These are phyloP conservation scores for Plestiodon gilberti DNA, from an alignment of 2,113 vertebrate species.

Conservation along the genomic window DNA sequence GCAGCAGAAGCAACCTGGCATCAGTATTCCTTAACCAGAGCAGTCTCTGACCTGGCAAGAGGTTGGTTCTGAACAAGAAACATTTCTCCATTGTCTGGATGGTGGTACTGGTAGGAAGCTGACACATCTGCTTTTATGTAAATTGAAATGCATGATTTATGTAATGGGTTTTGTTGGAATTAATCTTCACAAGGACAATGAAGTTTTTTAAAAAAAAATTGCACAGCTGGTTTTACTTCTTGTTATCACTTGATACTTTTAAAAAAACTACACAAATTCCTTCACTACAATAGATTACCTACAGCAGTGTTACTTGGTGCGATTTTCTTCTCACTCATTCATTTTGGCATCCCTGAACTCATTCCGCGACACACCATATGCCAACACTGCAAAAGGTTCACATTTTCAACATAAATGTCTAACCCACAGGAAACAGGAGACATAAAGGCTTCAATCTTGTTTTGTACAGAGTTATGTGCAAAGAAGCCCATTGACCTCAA, in stretches of 20 bases:
- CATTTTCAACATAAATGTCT: background rate
- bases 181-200: slow-evolving; percentile 64
- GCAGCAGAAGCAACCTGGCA: background rate
- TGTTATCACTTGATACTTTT: slow-evolving; percentile 60
- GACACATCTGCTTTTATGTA: slow-evolving; percentile 65
- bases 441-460: background rate
- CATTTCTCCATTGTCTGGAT: slow-evolving; percentile 42
- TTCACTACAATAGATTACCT: slow-evolving; percentile 62
- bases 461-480: background rate
- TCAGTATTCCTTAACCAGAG: slow-evolving; percentile 4
- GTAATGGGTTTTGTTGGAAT: slow-evolving; percentile 66
- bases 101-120: slow-evolving; percentile 36
- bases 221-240: slow-evolving; percentile 72
- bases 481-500: background rate
- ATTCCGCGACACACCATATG: background rate
- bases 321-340: slow-evolving; percentile 61
- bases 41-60: background rate
- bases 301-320: slow-evolving; percentile 50
- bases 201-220: slow-evolving; percentile 26
- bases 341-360: slow-evolving; percentile 56
- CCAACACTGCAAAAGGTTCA: slow-evolving; percentile 4
- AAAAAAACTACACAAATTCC: slow-evolving; percentile 66
- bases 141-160: slow-evolving; percentile 63
- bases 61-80: background rate
- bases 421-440: background rate